A percentile compares a stretch with the other conserved stretches of the same genome.
Conservation (phyloP, 1,140 invertebrate genomes). For the Hycleus cichorii region DNA sequence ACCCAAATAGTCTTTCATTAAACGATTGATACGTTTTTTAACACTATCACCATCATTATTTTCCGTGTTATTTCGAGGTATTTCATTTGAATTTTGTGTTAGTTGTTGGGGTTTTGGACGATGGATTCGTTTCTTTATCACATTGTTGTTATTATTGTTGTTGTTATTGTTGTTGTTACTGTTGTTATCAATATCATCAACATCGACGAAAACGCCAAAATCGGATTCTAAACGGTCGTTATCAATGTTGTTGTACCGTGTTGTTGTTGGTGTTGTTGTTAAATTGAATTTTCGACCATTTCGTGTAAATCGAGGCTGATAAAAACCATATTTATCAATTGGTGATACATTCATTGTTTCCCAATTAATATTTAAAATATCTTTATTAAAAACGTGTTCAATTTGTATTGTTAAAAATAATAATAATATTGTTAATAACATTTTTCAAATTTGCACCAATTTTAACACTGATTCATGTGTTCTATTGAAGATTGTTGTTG, state of each 20-base stretch:
- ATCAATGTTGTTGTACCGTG: neutral
- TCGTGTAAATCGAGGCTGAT: too few relatives aligned
- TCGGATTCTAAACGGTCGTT: conserved; percentile 11
- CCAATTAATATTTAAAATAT: neutral
- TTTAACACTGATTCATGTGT: neutral
- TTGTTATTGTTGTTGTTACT: neutral
- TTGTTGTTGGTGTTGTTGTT: neutral
- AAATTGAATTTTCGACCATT: neutral
- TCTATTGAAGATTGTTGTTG: neutral
- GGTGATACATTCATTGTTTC: neutral
- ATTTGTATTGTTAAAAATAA: neutral
- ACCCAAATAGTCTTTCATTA: conserved; percentile 28
- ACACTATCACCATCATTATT: neutral
- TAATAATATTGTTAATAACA: neutral
- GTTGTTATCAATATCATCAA: too few relatives aligned
- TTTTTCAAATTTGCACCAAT: neutral
- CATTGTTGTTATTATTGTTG: neutral
- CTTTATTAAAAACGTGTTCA: too few relatives aligned
- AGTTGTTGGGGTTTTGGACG: conserved; percentile 5
- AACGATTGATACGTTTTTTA: conserved; percentile 18
- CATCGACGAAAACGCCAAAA: conserved; percentile 5
- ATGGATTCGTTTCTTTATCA: neutral
- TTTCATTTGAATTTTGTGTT: conserved; percentile 12
- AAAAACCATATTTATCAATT: too few relatives aligned
- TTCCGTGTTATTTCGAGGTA: conserved; percentile 6